Percentiles rank a stretch among this genome's conserved stretches.
Conservation (phyloP, 2,888 invertebrate genomes). For the Sacculina carcini region DNA sequence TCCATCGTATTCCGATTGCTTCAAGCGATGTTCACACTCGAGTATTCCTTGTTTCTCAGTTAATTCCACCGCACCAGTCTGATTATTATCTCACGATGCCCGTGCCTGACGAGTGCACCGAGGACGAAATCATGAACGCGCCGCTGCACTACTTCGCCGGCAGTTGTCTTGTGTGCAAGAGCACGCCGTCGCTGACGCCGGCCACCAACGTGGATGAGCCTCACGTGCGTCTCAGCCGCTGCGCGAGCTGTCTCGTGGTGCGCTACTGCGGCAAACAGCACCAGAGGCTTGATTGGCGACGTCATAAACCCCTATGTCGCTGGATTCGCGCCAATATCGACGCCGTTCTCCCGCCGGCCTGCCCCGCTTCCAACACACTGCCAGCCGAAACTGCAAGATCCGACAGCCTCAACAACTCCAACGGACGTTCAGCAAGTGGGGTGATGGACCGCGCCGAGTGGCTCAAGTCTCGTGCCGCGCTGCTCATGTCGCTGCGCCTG, state of each 20-base stretch:
- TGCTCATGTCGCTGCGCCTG: not conserved
- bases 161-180: not conserved
- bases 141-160: not conserved
- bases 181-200: not conserved
- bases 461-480: not conserved
- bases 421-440: not conserved
- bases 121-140: not conserved
- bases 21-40: too few relatives aligned
- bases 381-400: too few relatives aligned
- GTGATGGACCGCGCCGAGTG: not conserved
- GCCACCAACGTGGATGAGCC: too few relatives aligned
- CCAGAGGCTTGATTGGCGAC: slow-evolving; percentile 9
- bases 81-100: too few relatives aligned
- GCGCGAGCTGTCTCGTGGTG: slow-evolving; percentile 7
- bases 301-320: slow-evolving; percentile 7
- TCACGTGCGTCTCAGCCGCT: slow-evolving; percentile 4
- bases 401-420: not conserved
- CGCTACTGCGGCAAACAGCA: slow-evolving; percentile 8
- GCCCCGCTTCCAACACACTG: too few relatives aligned
- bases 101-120: not conserved
- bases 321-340: too few relatives aligned
- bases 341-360: too few relatives aligned
- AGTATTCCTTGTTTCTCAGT: too few relatives aligned
- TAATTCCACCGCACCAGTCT: too few relatives aligned
- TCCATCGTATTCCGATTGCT: too few relatives aligned